Evolutionary conservation across 2,888 invertebrate genomes (phyloP).

Genomic region (Hesperia comma): DNA sequence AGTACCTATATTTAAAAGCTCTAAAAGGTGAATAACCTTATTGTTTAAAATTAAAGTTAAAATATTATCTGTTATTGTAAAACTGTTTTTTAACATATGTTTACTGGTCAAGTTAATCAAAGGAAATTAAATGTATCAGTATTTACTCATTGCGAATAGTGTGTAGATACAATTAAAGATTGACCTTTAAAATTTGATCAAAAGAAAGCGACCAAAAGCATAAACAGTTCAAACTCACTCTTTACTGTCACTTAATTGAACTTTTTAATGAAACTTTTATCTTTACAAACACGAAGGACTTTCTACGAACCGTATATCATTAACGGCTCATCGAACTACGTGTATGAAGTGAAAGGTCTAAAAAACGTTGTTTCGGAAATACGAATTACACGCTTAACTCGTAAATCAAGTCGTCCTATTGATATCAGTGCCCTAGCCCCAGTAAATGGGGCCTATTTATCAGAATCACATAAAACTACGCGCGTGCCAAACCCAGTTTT

Average conservation of each 20-base stretch:
- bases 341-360: constrained; percentile 50
- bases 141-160: constrained; percentile 44
- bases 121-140: constrained; percentile 9
- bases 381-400: constrained; percentile 64
- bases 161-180: constrained; percentile 29
- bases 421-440: constrained; percentile 69
- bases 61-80: too few relatives aligned
- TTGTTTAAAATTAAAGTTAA: too few relatives aligned
- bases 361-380: constrained; percentile 64
- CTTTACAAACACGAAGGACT: constrained; percentile 40
- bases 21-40: not conserved
- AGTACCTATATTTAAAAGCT: too few relatives aligned
- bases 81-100: not conserved
- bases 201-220: constrained; percentile 31
- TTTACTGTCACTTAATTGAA: constrained; percentile 25
- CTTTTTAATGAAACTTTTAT: constrained; percentile 42
- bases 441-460: constrained; percentile 73
- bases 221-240: constrained; percentile 5
- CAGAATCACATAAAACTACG: constrained; percentile 66
- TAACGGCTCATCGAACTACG: constrained; percentile 57
- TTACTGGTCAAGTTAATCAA: not conserved
- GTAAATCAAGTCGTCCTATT: constrained; percentile 74
- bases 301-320: constrained; percentile 53
- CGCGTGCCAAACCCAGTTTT: constrained; percentile 70
- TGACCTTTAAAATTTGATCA: constrained; percentile 34